Conservation (phyloP, 23 tunicate species). For the Halocynthia aurantium region DNA sequence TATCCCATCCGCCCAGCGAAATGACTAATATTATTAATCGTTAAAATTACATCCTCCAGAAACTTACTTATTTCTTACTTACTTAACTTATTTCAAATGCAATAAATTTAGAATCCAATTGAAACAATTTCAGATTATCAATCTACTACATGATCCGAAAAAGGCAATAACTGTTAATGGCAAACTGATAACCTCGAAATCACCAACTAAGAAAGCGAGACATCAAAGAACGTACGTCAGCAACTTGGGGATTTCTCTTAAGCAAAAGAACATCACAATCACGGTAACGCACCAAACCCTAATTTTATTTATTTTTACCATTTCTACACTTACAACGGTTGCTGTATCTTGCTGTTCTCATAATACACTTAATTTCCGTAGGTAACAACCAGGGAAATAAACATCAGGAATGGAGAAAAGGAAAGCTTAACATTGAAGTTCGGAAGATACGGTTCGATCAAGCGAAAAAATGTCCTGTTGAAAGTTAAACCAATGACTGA, state of each 20-base stretch:
- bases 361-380: not conserved
- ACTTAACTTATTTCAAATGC: not conserved
- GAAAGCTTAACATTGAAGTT: not conserved
- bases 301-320: not conserved
- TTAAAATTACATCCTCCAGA: too few relatives aligned
- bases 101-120: too few relatives aligned
- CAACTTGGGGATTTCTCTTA: constrained; percentile 18
- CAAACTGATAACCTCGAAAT: constrained; percentile 10
- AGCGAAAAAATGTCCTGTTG: not conserved
- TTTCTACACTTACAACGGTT: not conserved
- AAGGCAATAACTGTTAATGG: constrained; percentile 44
- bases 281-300: not conserved
- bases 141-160: constrained; percentile 29
- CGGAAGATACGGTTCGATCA: constrained; percentile 5
- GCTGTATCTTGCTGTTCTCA: too few relatives aligned
- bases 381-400: not conserved
- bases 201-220: not conserved
- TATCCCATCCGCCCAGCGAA: too few relatives aligned
- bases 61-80: not conserved
- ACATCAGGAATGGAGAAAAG: not conserved
- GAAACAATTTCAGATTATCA: constrained; percentile 15
- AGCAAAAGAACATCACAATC: not conserved
- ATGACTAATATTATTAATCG: too few relatives aligned
- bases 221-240: constrained; percentile 16
- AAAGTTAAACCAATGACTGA: constrained; percentile 8